These are phyloP conservation scores for Fulmarus glacialis DNA, from an alignment of 2,113 vertebrate species.

Conservation along the genomic window DNA sequence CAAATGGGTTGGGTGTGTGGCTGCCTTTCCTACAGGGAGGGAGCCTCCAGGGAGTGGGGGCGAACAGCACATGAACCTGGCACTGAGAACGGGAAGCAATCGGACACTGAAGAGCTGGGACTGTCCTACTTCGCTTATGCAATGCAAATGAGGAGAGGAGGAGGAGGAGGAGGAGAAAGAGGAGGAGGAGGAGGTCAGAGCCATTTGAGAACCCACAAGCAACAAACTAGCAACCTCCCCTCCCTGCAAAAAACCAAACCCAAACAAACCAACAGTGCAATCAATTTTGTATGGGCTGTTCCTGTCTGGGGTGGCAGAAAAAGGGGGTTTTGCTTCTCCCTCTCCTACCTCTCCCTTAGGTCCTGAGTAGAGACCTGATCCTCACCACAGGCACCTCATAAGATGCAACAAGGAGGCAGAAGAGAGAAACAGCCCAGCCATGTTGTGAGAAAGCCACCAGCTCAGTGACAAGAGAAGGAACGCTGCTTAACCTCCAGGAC, in stretches of 20 bases:
- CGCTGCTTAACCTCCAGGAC: background rate
- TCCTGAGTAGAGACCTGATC: background rate
- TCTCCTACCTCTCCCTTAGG: background rate
- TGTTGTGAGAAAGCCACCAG: background rate
- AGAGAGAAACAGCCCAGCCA: background rate
- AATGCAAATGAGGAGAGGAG: background rate
- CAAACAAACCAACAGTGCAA: background rate
- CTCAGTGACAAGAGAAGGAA: background rate
- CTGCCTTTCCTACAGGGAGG: background rate
- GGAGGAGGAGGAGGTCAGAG: background rate
- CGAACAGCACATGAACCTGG: rapidly evolving
- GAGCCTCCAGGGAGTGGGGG: rapidly evolving
- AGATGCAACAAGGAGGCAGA: background rate
- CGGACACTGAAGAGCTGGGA: background rate
- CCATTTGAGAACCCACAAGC: background rate
- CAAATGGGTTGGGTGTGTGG: rapidly evolving
- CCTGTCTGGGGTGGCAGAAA: background rate
- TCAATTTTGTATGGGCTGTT: background rate
- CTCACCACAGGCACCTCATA: background rate
- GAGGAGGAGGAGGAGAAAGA: background rate
- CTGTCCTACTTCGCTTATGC: background rate
- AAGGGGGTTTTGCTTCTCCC: background rate
- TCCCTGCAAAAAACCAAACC: background rate
- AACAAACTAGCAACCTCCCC: background rate
- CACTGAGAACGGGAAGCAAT: background rate